Percentiles rank a stretch among this genome's conserved stretches.
These are phyloP conservation scores for Scaptomyza cyrtandrae DNA, from an alignment of 2,888 invertebrate species.

Conservation along the genomic window DNA sequence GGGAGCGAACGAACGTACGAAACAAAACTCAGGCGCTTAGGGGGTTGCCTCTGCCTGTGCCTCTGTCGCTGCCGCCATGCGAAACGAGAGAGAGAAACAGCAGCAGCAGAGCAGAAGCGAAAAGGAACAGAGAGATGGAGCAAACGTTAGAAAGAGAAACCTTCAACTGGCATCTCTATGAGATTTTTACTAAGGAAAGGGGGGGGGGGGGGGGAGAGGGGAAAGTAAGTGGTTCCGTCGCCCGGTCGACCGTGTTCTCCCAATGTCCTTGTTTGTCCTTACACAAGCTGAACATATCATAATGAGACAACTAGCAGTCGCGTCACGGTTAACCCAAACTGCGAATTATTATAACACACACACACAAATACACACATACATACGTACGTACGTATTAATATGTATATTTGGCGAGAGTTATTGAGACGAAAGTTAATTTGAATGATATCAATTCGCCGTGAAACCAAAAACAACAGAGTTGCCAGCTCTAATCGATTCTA, in stretches of 20 bases:
- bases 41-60: constrained; percentile 57
- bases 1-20: constrained; percentile 20
- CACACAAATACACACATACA: not conserved
- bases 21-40: constrained; percentile 47
- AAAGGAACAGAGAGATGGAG: constrained; percentile 12
- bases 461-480: constrained; percentile 13
- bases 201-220: constrained; percentile 10
- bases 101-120: not conserved
- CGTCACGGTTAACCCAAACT: constrained; percentile 48
- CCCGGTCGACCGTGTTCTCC: constrained; percentile 50
- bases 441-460: constrained; percentile 42
- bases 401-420: not conserved
- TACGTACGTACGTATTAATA: not conserved
- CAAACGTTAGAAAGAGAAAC: constrained; percentile 3
- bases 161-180: constrained; percentile 27
- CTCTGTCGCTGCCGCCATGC: constrained; percentile 45
- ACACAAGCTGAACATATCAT: constrained; percentile 70
- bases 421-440: constrained; percentile 39
- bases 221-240: constrained; percentile 60
- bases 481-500: constrained; percentile 9
- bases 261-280: constrained; percentile 69
- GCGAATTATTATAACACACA: not conserved
- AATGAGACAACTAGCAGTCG: constrained; percentile 70
- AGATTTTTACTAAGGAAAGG: constrained; percentile 1
- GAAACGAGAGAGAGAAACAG: constrained; percentile 13